Conservation (phyloP, 2,113 vertebrate species). For the Laticauda colubrina region DNA sequence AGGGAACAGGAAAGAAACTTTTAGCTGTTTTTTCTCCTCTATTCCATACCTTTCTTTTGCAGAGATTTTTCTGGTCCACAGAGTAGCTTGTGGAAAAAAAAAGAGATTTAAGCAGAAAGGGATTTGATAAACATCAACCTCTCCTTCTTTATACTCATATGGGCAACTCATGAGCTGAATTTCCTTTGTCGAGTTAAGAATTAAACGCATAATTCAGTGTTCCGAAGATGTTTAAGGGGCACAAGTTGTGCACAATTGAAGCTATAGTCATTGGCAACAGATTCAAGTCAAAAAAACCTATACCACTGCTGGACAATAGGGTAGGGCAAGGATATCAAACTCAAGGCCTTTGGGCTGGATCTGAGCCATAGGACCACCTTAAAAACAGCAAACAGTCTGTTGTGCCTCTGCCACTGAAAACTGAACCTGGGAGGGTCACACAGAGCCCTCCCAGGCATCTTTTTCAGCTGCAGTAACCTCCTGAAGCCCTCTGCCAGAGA, state of each 20-base stretch:
- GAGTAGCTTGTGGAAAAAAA: neutral
- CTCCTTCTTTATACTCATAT: neutral
- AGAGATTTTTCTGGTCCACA: neutral
- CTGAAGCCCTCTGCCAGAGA: too few species aligned
- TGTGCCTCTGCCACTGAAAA: too few species aligned
- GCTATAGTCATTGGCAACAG: neutral
- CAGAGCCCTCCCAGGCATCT: too few species aligned
- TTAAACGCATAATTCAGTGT: neutral
- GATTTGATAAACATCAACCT: neutral
- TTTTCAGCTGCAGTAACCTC: too few species aligned
- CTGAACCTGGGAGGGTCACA: too few species aligned
- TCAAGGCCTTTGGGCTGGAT: too few species aligned
- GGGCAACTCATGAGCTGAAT: neutral
- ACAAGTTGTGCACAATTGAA: neutral
- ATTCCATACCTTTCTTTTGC: neutral
- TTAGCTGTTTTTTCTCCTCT: neutral
- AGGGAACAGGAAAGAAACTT: neutral
- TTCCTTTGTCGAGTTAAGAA: neutral
- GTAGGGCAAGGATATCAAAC: too few species aligned
- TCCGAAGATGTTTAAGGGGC: neutral
- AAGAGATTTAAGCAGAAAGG: neutral
- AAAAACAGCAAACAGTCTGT: too few species aligned
- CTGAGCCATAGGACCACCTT: too few species aligned
- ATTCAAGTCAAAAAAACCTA: neutral
- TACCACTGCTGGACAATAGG: neutral